These are phyloP conservation scores for Chinchilla lanigera DNA, from an alignment of 2,113 vertebrate species.

Conservation along the genomic window DNA sequence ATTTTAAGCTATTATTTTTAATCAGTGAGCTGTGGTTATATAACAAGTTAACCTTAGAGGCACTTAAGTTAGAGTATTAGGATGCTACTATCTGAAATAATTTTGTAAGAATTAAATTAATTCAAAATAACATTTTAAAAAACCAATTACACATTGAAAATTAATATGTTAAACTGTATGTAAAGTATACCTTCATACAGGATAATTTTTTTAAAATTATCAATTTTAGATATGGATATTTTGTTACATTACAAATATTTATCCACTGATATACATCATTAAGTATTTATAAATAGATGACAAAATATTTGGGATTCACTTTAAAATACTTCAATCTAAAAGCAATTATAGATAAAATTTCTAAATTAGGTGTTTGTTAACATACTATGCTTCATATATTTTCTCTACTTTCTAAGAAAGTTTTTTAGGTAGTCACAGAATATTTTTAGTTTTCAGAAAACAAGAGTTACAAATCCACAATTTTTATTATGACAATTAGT, in stretches of 20 bases:
- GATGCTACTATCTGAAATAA: background rate
- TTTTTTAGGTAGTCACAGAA: background rate
- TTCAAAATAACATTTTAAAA: background rate
- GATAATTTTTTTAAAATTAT: background rate
- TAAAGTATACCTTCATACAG: background rate
- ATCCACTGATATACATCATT: background rate
- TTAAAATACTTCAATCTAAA: slow-evolving; percentile 6
- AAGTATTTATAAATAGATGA: background rate
- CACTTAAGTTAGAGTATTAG: background rate
- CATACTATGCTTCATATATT: background rate
- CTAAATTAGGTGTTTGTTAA: background rate
- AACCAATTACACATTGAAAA: background rate
- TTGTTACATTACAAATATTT: background rate
- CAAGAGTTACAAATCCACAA: background rate
- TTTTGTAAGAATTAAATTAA: slow-evolving; percentile 38
- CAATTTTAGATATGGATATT: background rate
- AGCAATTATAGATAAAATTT: background rate
- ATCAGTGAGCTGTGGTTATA: background rate
- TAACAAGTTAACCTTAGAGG: background rate
- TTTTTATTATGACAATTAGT: slow-evolving; percentile 36
- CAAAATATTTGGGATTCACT: background rate
- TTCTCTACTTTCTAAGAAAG: background rate
- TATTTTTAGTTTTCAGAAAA: background rate
- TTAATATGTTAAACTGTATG: background rate
- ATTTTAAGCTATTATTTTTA: background rate